phyloP scores from a whole-genome alignment of 2,888 invertebrate genomes.

The Oscheius sp. region DNA sequence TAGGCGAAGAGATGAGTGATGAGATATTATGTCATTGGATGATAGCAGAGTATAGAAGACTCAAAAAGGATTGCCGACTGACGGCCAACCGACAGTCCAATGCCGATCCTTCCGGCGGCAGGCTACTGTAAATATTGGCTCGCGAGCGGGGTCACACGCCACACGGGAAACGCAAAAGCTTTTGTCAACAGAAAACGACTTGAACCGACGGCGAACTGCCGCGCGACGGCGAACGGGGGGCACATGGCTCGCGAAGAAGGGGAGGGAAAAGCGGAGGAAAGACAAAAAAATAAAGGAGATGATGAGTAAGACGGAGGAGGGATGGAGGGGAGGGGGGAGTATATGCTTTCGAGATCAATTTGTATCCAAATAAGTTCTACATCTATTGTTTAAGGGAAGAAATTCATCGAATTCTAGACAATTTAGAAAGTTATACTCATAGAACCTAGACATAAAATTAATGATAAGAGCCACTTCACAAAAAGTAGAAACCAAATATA shows the following conservation, averaged over 20 bases:
- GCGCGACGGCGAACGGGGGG: background rate
- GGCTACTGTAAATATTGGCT: conserved; percentile 32
- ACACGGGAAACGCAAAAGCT: conserved; percentile 27
- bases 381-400: no score
- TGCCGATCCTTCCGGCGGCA: conserved; percentile 31
- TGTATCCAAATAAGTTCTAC: no score
- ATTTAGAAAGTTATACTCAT: no score
- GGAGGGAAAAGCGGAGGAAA: background rate
- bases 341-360: no score
- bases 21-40: no score
- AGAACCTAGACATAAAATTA: no score
- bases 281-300: no score
- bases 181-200: conserved; percentile 28
- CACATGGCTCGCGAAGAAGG: conserved; percentile 8
- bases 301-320: no score
- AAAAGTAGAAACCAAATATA: no score
- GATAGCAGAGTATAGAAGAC: background rate
- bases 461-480: no score
- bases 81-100: background rate
- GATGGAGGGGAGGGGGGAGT: no score
- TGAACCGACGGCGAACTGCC: conserved; percentile 27
- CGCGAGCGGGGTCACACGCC: conserved; percentile 33
- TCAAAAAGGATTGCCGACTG: conserved; percentile 15
- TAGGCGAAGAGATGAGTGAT: background rate
- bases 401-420: no score